phyloP scores from a whole-genome alignment of 1,140 invertebrate genomes.

The Drosophila seguyi region DNA sequence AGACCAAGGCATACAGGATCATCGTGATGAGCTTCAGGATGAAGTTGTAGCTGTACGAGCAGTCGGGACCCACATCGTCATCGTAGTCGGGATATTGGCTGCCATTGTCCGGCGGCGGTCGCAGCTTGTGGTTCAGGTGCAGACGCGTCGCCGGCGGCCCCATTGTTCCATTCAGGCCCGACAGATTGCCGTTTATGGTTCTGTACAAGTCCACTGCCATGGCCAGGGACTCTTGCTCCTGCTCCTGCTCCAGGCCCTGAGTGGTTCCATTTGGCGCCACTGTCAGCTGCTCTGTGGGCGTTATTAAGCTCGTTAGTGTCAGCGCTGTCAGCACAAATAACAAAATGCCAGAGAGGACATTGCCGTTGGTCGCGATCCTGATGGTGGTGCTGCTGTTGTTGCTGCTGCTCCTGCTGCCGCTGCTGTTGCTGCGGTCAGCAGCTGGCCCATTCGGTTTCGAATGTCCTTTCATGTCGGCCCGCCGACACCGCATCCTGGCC shows the following conservation, averaged over 20 bases:
- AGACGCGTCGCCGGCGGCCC: constrained; percentile 4
- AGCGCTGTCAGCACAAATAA: constrained; percentile 79
- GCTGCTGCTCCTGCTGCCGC: too few relatives aligned
- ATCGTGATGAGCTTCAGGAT: constrained; percentile 86
- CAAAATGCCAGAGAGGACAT: constrained; percentile 60
- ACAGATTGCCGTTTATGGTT: constrained; percentile 52
- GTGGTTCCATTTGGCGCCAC: constrained; percentile 51
- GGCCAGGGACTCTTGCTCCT: background rate
- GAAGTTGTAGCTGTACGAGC: constrained; percentile 85
- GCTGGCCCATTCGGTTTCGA: constrained; percentile 68
- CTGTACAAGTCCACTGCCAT: constrained; percentile 35
- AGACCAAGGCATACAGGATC: constrained; percentile 93
- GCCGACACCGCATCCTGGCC: constrained; percentile 6
- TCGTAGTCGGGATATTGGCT: constrained; percentile 51
- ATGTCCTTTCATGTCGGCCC: constrained; percentile 67
- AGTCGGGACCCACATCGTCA: constrained; percentile 67
- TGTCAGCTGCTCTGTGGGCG: constrained; percentile 79
- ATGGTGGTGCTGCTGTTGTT: constrained; percentile 21
- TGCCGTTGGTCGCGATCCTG: constrained; percentile 19
- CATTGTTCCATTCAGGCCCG: constrained; percentile 24
- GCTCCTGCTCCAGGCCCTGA: constrained; percentile 26
- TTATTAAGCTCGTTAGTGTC: constrained; percentile 84
- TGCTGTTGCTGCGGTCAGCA: constrained; percentile 55
- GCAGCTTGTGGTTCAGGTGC: constrained; percentile 24
- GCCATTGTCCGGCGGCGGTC: constrained; percentile 13